Percentiles rank a stretch among this genome's conserved stretches.
phyloP scores from a whole-genome alignment of 2,888 invertebrate genomes.

The Volucella inanis region DNA sequence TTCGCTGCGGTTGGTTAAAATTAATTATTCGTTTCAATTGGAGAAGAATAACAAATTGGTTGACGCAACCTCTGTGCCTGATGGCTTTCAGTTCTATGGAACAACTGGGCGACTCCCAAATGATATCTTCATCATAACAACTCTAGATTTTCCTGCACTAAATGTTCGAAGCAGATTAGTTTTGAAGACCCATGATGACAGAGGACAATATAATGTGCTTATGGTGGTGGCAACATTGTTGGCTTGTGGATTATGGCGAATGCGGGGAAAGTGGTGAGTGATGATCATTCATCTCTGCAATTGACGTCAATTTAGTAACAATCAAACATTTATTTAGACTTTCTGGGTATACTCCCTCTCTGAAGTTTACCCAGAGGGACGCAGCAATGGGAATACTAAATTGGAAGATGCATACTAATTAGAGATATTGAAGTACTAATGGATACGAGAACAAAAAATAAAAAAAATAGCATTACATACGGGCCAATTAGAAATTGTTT shows the following conservation, averaged over 20 bases:
- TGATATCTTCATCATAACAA: slow-evolving; percentile 44
- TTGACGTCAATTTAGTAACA: slow-evolving; percentile 71
- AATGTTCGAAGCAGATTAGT: slow-evolving; percentile 46
- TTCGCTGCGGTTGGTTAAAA: slow-evolving; percentile 37
- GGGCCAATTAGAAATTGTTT: too few species aligned
- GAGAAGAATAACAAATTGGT: slow-evolving; percentile 36
- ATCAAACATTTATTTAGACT: slow-evolving; percentile 24
- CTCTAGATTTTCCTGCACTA: slow-evolving; percentile 46
- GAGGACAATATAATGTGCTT: slow-evolving; percentile 9
- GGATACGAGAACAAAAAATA: background rate
- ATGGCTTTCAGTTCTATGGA: background rate
- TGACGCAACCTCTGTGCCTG: slow-evolving; percentile 23
- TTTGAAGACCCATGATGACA: slow-evolving; percentile 43
- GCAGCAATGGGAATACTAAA: too few species aligned
- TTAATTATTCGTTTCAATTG: slow-evolving; percentile 64
- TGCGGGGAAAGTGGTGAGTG: slow-evolving; percentile 5
- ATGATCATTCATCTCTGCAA: slow-evolving; percentile 53
- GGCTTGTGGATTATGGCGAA: too few species aligned
- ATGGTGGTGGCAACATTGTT: too few species aligned
- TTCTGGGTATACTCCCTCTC: background rate
- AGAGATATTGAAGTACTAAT: background rate
- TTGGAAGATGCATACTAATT: slow-evolving; percentile 8
- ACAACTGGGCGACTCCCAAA: slow-evolving; percentile 16
- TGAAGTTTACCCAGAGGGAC: background rate
- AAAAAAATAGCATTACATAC: too few species aligned